phyloP scores from a whole-genome alignment of 2,888 invertebrate genomes.

The Entomobrya multifasciata region DNA sequence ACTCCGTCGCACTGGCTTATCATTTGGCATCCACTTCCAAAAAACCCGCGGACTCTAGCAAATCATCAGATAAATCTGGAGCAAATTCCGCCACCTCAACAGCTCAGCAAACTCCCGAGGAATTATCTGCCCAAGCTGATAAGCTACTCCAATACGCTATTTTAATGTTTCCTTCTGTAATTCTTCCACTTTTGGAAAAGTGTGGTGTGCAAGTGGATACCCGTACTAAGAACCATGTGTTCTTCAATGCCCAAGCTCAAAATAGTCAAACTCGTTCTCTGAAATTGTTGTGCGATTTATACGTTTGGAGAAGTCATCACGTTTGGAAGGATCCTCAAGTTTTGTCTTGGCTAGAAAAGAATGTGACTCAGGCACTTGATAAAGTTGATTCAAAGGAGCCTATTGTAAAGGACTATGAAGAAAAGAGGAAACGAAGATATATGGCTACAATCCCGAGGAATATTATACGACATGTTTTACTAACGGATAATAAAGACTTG shows the following conservation, averaged over 20 bases:
- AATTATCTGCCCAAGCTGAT: conserved; percentile 82
- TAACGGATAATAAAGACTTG: conserved; percentile 88
- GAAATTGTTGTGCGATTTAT: conserved; percentile 87
- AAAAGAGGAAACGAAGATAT: conserved; percentile 85
- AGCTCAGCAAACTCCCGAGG: conserved; percentile 75
- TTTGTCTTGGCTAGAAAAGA: conserved; percentile 89
- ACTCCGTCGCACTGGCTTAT: conserved; percentile 89
- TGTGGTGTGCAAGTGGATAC: conserved; percentile 88
- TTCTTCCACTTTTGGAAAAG: conserved; percentile 88
- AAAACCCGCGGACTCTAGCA: conserved; percentile 26
- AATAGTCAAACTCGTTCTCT: conserved; percentile 84
- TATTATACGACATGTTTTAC: conserved; percentile 86
- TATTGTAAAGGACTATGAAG: conserved; percentile 84
- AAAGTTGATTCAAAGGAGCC: conserved; percentile 86
- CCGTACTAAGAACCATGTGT: conserved; percentile 84
- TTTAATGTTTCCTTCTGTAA: conserved; percentile 90
- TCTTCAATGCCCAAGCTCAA: conserved; percentile 82
- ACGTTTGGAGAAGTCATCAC: conserved; percentile 87
- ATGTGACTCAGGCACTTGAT: conserved; percentile 86
- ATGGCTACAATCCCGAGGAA: conserved; percentile 85
- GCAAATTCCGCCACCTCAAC: too few species aligned
- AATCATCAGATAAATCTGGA: conserved; percentile 81
- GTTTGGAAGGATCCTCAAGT: conserved; percentile 90
- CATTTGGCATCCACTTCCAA: conserved; percentile 83
- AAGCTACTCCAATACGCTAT: conserved; percentile 88